Base-by-base conservation (phyloP, 1,140 invertebrate genomes). In the Myzus persicae region DNA sequence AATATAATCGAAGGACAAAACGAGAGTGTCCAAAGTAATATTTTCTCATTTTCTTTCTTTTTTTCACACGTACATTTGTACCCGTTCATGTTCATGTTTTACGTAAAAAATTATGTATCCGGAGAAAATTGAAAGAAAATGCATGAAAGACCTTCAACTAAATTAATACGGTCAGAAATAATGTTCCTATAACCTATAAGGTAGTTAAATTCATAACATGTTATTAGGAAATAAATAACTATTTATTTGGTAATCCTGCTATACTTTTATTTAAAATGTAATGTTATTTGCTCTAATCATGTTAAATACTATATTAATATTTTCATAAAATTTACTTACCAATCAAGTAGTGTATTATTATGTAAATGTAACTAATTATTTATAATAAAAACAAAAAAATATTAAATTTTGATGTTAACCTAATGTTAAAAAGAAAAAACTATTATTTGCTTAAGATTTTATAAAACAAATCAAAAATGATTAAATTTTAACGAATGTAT, bases 121-220 rank as follows among this genome's bases (percentile, higher is more conserved):
- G 81, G 38, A 85, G 76, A 93, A 93, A 93, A 93, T 93, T 38
- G 81, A 22, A 93, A 42, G 46, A 93, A 93, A 93, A 93, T 84
- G 91, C 91, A 93, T 93, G 91, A 93, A 93, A 93, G 48, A 85
- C 91, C 91, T 93, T 93, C 91, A n/a, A 54, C 44, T n/a, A 54
- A 85, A 93, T 85, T 93, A 42, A 85, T 85, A 93, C 91, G 91
- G 91, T 84, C 24, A 85, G 51, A 92, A 85, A 51, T 48, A 85
- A 93, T 82, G 81, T 85, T 82, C n/a, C 26, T 40, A 38, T 40
- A n/a, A 82, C n/a, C 48, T 46, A 48, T 38, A 67, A 67, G 31
- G 59, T 31, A 46, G n/a, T 84, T 84, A 40, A 40, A 93, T 51
- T 84, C 18, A 20, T 93, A 40, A 82, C 81, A 82, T 82, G 38